These are phyloP conservation scores for Sarcophaga bullata DNA, from an alignment of 1,140 invertebrate genomes.

Conservation along the genomic window DNA sequence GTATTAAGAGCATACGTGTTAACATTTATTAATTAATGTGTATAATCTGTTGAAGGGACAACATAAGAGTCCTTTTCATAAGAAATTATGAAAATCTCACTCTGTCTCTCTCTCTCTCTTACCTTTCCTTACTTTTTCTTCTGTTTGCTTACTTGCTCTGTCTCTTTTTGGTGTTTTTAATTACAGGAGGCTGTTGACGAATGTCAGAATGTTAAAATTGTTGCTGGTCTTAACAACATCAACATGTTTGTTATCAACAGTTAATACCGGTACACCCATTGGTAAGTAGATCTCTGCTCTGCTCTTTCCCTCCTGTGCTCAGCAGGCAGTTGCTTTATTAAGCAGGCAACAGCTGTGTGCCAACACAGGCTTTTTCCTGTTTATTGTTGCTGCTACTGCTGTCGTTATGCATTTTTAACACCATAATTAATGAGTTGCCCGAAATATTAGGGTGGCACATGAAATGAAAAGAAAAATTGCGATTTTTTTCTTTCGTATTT, in stretches of 20 bases:
- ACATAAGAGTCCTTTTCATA: conserved; percentile 17
- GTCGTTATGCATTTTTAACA: background rate
- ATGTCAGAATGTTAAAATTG: conserved; percentile 60
- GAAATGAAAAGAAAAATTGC: background rate
- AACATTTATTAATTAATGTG: conserved; percentile 14
- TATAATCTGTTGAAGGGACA: background rate
- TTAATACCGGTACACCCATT: conserved; percentile 63
- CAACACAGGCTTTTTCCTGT: background rate
- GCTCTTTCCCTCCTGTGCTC: no score
- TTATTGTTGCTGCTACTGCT: no score
- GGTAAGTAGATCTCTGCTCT: conserved; percentile 49
- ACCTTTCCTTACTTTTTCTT: background rate
- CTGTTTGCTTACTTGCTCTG: background rate
- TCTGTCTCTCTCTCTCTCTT: background rate
- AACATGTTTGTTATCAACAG: conserved; percentile 61
- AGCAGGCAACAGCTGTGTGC: background rate
- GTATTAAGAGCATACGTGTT: no score
- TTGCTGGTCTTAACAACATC: conserved; percentile 57
- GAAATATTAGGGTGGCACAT: background rate
- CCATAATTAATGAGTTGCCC: background rate
- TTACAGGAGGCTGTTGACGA: conserved; percentile 54
- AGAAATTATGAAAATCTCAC: background rate
- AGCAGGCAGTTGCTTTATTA: background rate
- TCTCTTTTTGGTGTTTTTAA: conserved; percentile 11
- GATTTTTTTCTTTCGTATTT: background rate